phyloP scores from a whole-genome alignment of 2,797 vertebrate genomes.

The Gambusia yucatana region DNA sequence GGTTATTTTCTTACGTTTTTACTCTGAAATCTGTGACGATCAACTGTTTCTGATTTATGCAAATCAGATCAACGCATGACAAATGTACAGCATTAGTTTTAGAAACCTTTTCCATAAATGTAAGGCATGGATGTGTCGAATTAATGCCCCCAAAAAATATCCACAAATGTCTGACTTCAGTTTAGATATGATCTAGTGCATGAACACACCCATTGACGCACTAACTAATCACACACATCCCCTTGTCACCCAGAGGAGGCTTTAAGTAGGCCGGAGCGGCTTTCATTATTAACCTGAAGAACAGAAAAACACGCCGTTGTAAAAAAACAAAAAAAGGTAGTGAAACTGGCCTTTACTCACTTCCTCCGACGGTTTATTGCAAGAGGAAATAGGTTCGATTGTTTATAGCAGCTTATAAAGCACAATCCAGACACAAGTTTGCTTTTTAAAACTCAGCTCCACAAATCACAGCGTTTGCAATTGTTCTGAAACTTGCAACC shows the following conservation, averaged over 20 bases:
- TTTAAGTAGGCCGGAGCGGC: constrained; percentile 42
- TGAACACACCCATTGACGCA: constrained; percentile 10
- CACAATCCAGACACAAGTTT: constrained; percentile 13
- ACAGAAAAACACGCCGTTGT: constrained; percentile 52
- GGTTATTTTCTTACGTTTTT: background rate
- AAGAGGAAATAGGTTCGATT: constrained; percentile 22
- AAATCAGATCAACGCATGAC: background rate
- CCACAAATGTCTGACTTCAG: background rate
- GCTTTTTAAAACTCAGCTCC: constrained; percentile 15
- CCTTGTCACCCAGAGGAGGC: constrained; percentile 18
- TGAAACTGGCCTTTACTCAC: constrained; percentile 53
- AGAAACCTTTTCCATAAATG: background rate
- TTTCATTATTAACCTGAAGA: constrained; percentile 57
- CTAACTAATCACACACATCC: constrained; percentile 12
- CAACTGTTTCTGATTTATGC: background rate
- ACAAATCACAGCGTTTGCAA: constrained; percentile 32
- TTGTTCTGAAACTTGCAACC: constrained; percentile 48
- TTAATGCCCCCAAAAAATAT: background rate
- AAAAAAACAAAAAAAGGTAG: constrained; percentile 12
- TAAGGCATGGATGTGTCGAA: background rate
- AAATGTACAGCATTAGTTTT: background rate
- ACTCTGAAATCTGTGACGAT: background rate
- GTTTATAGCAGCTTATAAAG: constrained; percentile 18
- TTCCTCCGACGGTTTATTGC: constrained; percentile 16
- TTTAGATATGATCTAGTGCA: background rate